Conservation (phyloP, 2,113 vertebrate genomes). For the Platycercus adscitus region DNA sequence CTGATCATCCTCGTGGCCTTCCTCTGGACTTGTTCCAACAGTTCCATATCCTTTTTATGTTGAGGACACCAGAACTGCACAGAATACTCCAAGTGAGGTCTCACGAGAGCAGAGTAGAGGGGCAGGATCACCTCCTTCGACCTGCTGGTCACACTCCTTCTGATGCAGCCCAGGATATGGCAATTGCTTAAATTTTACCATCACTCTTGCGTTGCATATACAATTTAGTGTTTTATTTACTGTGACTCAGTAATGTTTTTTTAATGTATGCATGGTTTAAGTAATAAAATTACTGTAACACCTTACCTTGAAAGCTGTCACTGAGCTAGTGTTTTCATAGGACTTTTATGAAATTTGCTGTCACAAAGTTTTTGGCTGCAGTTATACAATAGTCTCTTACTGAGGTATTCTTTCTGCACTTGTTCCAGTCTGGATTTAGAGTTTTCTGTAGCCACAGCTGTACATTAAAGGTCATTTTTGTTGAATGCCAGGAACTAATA, state of each 20-base stretch:
- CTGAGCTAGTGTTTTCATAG: neutral
- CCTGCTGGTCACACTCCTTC: no score
- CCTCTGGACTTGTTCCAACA: no score
- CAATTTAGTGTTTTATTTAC: slow-evolving; percentile 50
- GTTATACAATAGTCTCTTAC: neutral
- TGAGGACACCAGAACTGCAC: no score
- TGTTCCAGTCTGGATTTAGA: neutral
- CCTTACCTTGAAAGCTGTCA: slow-evolving; percentile 30
- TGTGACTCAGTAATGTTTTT: neutral
- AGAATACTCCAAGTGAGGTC: no score
- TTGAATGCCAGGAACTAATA: slow-evolving; percentile 1
- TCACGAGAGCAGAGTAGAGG: no score
- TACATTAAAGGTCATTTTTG: slow-evolving; percentile 51
- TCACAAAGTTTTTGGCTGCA: neutral
- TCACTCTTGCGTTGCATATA: neutral
- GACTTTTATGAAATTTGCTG: slow-evolving; percentile 28
- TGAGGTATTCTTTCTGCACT: neutral
- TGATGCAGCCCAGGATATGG: no score
- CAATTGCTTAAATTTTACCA: slow-evolving; percentile 24
- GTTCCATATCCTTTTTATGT: no score
- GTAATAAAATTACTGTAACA: slow-evolving; percentile 33
- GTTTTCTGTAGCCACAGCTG: neutral
- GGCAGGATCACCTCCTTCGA: no score
- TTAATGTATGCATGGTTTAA: neutral
- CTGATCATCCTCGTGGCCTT: no score